Base-by-base conservation (phyloP, 2,888 invertebrate species). In the Lasioglossum malachurum region DNA sequence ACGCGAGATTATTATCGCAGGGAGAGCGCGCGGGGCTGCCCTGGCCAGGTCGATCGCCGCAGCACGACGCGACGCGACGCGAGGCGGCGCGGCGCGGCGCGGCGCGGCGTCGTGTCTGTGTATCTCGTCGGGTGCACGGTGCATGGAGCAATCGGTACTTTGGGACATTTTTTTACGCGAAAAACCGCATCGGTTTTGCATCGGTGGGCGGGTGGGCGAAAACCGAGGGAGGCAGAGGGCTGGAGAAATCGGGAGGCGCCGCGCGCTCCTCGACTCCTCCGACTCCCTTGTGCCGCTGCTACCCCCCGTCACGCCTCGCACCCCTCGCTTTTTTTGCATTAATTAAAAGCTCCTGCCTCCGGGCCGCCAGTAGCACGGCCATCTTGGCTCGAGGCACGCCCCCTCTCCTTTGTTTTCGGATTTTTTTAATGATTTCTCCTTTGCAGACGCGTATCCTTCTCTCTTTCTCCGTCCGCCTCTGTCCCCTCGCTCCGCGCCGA, bases 361-460 rank as follows among this genome's bases (percentile, higher is more conserved):
- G 92, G 93, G 93, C 92, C 88, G 91, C 91, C 91, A 88, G 87
- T 91, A 76, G 92, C 90, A 93, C 95, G 94, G 95, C 95, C 95
- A 95, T 95, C 95, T 95, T 95, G 94, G 93, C 94, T 93, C 78
- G 88, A 92, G 95, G 92, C 94, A 95, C 95, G 95, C 95, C 95
- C 94, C 93, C 93, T 92, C 93, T 92, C 91, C 93, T 94, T 95
- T 94, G 94, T 95, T 95, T 95, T 93, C 93, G 87, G 89, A 92
- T 92, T 93, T 93, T 94, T 94, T 94, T 93, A 93, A 94, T 94
- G 93, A 94, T 94, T 94, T 93, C 93, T 93, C 92, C 92, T 93
- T 93, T 92, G 83, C 88, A 83, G 87, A 83, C 88, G 82, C 83
- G 82, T 80, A 46, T 83, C 88, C 84, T 82, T 79, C 82, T 78